Evolutionary conservation across 2,888 invertebrate genomes (phyloP), one percentile per base, ranked within the genome.

Genomic region (Drosophila flavopinicola): DNA sequence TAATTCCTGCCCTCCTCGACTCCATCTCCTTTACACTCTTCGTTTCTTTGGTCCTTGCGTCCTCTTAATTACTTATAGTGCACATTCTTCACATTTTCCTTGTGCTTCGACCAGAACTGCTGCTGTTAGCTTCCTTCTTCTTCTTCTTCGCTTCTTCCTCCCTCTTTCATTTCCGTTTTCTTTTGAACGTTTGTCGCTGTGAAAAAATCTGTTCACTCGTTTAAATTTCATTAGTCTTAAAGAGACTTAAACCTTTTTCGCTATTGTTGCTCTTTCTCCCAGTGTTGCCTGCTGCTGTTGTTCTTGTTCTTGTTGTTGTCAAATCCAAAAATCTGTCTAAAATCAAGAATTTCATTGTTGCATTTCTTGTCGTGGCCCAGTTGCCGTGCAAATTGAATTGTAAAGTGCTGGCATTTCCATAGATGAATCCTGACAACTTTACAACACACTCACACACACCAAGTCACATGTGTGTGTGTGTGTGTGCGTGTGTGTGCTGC

Each of bases 141-240:
- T 6, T 3, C 6, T 3, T 10, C 25, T 13, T 11, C 4, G 0
- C 13, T 6, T 6, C 1, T 3, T 13, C 27, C 24, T 11, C 4
- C 3, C 25, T 24, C 7, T 39, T 42, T 27, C 17, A 1, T 20
- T 17, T 23, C 35, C 30, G 29, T 41, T 53, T 30, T 30, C 27
- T 15, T 37, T 57, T 61, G n/a, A 37, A 42, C 35, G 48, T 27
- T 57, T 57, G 41, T 37, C 67, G 45, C 20, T 44, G 25, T 49
- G 42, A 25, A 45, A 51, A 59, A 74, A 63, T 66, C 70, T 67
- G 61, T 64, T 75, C 38, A 60, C 59, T 59, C 57, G 66, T 51
- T 78, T 83, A 85, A 85, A 79, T 85, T 79, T 78, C 87, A 79
- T 79, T 79, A 79, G 71, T 59, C 64, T 59, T 58, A 70, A 85